Evolutionary conservation across 2,113 vertebrate species (phyloP).

Genomic region (Malurus melanocephalus): DNA sequence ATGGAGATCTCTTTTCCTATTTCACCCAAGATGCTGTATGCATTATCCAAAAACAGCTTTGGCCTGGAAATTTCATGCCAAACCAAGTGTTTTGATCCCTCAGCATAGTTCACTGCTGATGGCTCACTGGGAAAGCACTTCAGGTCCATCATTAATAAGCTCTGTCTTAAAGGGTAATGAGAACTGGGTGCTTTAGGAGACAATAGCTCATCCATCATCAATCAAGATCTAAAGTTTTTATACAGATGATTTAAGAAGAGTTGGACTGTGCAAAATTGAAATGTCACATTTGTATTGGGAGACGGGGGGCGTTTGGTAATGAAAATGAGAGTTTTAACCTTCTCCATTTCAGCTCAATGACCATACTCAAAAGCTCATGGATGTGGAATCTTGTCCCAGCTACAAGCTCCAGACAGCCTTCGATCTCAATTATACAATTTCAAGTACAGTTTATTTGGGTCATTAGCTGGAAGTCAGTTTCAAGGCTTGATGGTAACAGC

Average conservation of each 20-base stretch:
- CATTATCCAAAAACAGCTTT: conserved; percentile 32
- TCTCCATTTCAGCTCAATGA: conserved; percentile 73
- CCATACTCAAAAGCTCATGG: conserved; percentile 68
- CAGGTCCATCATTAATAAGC: conserved; percentile 73
- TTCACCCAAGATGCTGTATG: conserved; percentile 36
- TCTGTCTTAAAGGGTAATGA: conserved; percentile 73
- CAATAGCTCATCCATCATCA: conserved; percentile 78
- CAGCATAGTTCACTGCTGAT: conserved; percentile 59
- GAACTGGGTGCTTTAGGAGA: conserved; percentile 68
- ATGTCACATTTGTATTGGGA: conserved; percentile 79
- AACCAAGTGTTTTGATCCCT: conserved; percentile 54
- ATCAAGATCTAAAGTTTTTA: conserved; percentile 76
- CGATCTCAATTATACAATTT: conserved; percentile 52
- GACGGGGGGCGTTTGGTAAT: conserved; percentile 67
- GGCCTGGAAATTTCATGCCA: conserved; percentile 51
- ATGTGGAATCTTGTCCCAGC: conserved; percentile 53
- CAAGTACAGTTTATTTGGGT: conserved; percentile 64
- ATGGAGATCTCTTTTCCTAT: neutral
- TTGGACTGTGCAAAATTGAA: conserved; percentile 78
- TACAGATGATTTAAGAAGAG: conserved; percentile 79
- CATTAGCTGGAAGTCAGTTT: conserved; percentile 57
- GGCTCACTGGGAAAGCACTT: conserved; percentile 67
- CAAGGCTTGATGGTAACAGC: conserved; percentile 32
- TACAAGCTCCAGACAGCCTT: conserved; percentile 41
- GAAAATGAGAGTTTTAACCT: conserved; percentile 78